phyloP scores from a whole-genome alignment of 2,888 invertebrate genomes.

The Torymus texanus region DNA sequence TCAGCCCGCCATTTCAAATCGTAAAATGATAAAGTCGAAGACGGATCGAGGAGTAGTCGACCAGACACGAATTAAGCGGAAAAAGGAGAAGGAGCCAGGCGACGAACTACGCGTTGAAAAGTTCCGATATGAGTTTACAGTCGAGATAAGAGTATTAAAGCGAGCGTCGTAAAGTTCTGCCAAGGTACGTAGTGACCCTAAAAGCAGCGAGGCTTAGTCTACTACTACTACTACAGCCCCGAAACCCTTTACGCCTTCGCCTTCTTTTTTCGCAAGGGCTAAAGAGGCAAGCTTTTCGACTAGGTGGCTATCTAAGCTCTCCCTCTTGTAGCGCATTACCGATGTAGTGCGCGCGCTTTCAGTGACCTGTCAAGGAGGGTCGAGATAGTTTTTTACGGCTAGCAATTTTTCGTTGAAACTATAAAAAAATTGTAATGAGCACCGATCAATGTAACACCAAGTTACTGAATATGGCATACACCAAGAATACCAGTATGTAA shows the following conservation, averaged over 20 bases:
- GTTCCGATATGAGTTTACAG: constrained; percentile 67
- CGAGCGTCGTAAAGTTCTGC: constrained; percentile 63
- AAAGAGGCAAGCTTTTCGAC: neutral
- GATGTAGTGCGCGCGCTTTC: no score
- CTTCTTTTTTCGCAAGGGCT: constrained; percentile 21
- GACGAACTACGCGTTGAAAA: constrained; percentile 58
- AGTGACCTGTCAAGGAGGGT: no score
- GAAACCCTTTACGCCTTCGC: constrained; percentile 17
- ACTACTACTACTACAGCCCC: neutral
- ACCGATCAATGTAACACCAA: no score
- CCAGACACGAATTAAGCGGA: constrained; percentile 7
- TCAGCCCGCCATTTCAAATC: constrained; percentile 12
- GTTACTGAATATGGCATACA: no score
- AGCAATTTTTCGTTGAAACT: no score
- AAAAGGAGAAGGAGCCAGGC: constrained; percentile 75
- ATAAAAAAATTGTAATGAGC: no score
- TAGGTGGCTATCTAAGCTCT: neutral
- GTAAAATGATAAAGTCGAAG: constrained; percentile 55
- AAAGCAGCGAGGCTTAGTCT: constrained; percentile 45
- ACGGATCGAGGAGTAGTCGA: constrained; percentile 49
- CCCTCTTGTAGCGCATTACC: neutral
- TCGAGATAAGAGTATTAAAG: constrained; percentile 66
- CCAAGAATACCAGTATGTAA: no score
- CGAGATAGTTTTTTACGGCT: no score
- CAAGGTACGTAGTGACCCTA: constrained; percentile 52